Base-by-base conservation (phyloP, 2,888 invertebrate genomes). In the Invenusta paracnida region DNA sequence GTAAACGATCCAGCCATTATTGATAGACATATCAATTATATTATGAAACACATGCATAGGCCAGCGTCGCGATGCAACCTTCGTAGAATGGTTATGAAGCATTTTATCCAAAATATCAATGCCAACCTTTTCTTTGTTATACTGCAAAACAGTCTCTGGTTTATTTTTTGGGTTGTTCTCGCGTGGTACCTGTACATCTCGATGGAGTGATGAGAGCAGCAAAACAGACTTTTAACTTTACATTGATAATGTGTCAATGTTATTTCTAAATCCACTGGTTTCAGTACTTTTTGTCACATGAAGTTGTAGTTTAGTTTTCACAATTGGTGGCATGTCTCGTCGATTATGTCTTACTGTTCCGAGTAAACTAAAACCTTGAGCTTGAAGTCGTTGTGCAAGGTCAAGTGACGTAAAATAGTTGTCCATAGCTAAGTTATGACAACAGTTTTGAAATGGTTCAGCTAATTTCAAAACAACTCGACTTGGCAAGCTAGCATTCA, bases 171-270 rank as follows among this genome's bases (percentile, higher is more conserved):
- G 82, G 82, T 82, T 82, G 31, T 82, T 82, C 30, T 82, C 82
- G 30, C 31, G 30, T 30, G 82, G 29, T 30, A 82, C 82, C 31
- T 82, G 82, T 29, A 82, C 82, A 30, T 82, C 31, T 30, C 31
- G 29, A 30, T 82, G 82, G 30, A 82, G 31, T 30, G 82, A 82
- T 30, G 82, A 82, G 30, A 82, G 82, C 29, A 82, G 82, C 30
- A 82, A 30, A 82, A 82, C 82, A 82, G 82, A 29, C 82, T 82
- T 82, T 29, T 82, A 30, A 13, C 31, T 82, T 82, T 82, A 82
- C 82, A 82, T 82, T 82, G 82, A 82, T 82, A 82, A 30, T 82
- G 29, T 82, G 82, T 82, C 82, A 82, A 30, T 30, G 82, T 82
- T 30, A 82, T 30, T 29, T 82, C 31, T 29, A 13, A 82, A 82